Evolutionary conservation across 2,113 vertebrate genomes (phyloP).

Genomic region (Nycticorax nycticorax): DNA sequence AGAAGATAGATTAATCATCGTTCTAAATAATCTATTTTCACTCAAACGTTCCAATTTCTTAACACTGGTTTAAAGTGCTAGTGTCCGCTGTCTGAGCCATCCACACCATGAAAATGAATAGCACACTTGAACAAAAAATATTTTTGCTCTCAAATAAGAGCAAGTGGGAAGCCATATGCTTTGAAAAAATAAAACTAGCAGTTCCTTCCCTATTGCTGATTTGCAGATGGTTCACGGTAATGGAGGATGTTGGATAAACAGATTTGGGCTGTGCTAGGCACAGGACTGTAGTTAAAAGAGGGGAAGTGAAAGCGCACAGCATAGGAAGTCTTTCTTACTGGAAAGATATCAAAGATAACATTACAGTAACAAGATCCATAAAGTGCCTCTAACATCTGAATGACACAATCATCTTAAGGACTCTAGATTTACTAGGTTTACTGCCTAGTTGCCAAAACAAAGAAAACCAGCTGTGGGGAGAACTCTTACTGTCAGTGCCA

Average conservation of each 20-base stretch:
- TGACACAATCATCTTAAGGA: too few relatives aligned
- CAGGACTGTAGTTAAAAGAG: background rate
- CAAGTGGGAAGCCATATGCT: background rate
- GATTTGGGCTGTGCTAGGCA: background rate
- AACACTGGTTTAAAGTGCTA: background rate
- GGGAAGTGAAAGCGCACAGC: background rate
- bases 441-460: background rate
- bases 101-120: background rate
- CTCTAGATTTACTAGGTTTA: background rate
- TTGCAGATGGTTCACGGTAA: fast-evolving
- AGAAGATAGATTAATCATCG: background rate
- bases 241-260: background rate
- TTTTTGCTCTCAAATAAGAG: background rate
- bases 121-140: background rate
- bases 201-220: background rate
- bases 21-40: background rate
- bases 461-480: background rate
- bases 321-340: background rate
- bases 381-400: background rate
- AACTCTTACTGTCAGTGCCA: background rate
- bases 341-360: background rate
- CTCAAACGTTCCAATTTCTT: background rate
- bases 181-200: background rate
- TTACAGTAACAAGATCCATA: background rate
- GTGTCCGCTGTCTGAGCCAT: background rate